Evolutionary conservation across 2,888 invertebrate genomes (phyloP), one percentile per base, ranked within the genome.

Genomic region (Eupithecia inturbata): DNA sequence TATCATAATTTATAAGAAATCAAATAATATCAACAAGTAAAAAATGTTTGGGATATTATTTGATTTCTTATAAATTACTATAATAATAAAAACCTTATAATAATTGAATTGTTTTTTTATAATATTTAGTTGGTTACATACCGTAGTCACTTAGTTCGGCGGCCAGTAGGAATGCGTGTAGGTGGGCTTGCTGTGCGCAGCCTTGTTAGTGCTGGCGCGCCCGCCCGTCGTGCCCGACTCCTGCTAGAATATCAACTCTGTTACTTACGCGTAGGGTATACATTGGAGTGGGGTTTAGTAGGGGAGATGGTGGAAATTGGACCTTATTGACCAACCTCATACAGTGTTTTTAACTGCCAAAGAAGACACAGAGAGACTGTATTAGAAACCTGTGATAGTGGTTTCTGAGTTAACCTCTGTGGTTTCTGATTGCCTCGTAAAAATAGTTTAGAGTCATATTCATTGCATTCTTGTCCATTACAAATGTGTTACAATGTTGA

Each of bases 151-250:
- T 88, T 95, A 96, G 91, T 96, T 95, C 86, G 95, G 95, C 85
- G 95, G 95, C 96, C 96, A 96, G 89, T 96, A 96, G 76, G 95
- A 95, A 87, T 95, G 95, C 84, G 95, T 95, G 92, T 96, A 96
- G 79, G 92, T 89, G 78, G 96, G 96, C 91, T 96, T 96, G 86
- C 95, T 95, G 83, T 95, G 95, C 71, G 95, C 93, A 81, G 95
- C 95, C 88, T 95, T 95, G 85, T 95, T 95, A 74, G 95, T 92
- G 73, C 95, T 91, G 79, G 95, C 92, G 68, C 93, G 91, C 0
- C 95, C 95, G 75, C 91, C 88, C 74, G 94, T 88, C 84, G 93
- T 89, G 82, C 86, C 89, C 80, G 95, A 95, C 91, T 96, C 96
- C 96, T 96, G 92, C 74, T 73, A 69, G 64, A 74, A 66, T 77